Evolutionary conservation across 2,113 vertebrate genomes (phyloP), one percentile per base, ranked within the genome.

Genomic region (Balaeniceps rex): DNA sequence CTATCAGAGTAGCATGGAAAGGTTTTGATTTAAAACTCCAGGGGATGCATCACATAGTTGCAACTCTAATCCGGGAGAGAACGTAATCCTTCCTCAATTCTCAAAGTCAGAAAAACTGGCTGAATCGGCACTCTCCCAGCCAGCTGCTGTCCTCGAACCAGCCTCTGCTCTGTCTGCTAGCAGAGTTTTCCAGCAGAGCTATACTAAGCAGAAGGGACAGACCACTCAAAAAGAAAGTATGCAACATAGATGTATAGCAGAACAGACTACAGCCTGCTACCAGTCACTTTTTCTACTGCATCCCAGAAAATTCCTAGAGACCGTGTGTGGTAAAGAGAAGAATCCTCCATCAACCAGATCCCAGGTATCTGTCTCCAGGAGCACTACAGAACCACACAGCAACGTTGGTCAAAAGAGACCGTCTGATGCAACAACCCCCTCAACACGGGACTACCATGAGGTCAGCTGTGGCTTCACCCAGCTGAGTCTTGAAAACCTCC

Each of bases 1-100:
- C 51, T 68, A 94, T 79, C 57, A 1, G 29, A 57, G 71, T 38
- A 89, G 72, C 64, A 57, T 1, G 0, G 63, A 85, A 75, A 77
- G 77, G 55, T 88, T 94, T 83, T 63, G 72, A 82, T 81, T 88
- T 68, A 92, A 95, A 83, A 55, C 84, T 88, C 83, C 69, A 70
- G 11, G 40, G 79, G 87, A 92, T 91, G 91, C 80, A 78, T 91
- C 72, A 49, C 69, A 83, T 75, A 80, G 78, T 88, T 93, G 83
- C 80, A 87, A 69, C 88, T 93, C 91, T 92, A 96, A 97, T 83
- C 88, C 2, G 0, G 60, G 76, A 60, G 66, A 85, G 31, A 89
- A 93, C 18, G 55, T 49, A 87, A 90, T 91, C 88, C 4, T 44
- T 79, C 54, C 78, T 81, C 78, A n/a, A 3, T 28, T 94, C 87